Percentiles rank a stretch among this genome's conserved stretches.
Evolutionary conservation across 1,140 invertebrate genomes (phyloP).

Genomic region (Epicauta chinensis): DNA sequence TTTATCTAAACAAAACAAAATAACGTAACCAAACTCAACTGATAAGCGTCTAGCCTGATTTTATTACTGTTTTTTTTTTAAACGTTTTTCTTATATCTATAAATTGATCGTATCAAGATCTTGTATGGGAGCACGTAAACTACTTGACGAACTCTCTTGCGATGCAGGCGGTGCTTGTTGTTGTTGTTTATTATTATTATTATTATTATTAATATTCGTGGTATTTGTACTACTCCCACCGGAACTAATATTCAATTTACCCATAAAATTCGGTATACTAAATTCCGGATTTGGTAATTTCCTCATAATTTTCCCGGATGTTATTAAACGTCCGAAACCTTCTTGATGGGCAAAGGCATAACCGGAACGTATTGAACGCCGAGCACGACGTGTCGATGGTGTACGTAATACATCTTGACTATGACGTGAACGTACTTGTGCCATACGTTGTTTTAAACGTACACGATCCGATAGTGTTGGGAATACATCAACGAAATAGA

Average conservation of each 20-base stretch:
- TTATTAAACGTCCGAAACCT: slow-evolving; percentile 96
- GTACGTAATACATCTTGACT: slow-evolving; percentile 74
- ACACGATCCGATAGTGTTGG: slow-evolving; percentile 91
- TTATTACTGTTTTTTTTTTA: too few species aligned
- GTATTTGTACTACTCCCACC: slow-evolving; percentile 37
- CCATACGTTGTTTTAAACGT: slow-evolving; percentile 71
- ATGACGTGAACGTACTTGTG: slow-evolving; percentile 56
- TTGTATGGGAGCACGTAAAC: slow-evolving; percentile 50
- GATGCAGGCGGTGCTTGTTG: slow-evolving; percentile 40
- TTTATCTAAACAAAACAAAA: not conserved
- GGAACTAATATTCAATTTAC: slow-evolving; percentile 39
- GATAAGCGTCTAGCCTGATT: too few species aligned
- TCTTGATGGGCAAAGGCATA: slow-evolving; percentile 98
- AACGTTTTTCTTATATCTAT: slow-evolving; percentile 33
- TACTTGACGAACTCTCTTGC: slow-evolving; percentile 44
- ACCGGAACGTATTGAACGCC: slow-evolving; percentile 88
- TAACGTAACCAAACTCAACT: too few species aligned
- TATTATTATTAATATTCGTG: slow-evolving; percentile 30
- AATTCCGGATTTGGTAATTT: slow-evolving; percentile 64
- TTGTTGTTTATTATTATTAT: slow-evolving; percentile 3
- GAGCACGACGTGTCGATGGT: slow-evolving; percentile 75
- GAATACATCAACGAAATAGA: slow-evolving; percentile 82
- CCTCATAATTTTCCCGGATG: slow-evolving; percentile 95
- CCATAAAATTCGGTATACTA: slow-evolving; percentile 46
- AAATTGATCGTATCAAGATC: slow-evolving; percentile 62